Evolutionary conservation across 2,888 invertebrate species (phyloP).

Genomic region (Drosophila gaucha): DNA sequence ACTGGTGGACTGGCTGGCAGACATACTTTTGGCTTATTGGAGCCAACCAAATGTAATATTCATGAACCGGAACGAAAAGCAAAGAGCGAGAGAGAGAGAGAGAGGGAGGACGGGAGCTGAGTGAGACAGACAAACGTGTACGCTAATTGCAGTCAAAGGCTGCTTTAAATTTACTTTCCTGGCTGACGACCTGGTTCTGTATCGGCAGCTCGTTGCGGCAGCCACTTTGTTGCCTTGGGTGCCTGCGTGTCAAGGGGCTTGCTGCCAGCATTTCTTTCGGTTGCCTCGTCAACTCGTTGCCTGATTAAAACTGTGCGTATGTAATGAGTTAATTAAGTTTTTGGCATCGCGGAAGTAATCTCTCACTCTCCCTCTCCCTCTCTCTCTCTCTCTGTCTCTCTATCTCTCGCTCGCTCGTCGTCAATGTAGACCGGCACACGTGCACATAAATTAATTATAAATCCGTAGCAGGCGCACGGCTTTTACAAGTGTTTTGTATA

Average conservation of each 20-base stretch:
- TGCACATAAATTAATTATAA: constrained; percentile 81
- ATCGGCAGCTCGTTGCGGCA: constrained; percentile 52
- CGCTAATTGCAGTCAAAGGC: constrained; percentile 81
- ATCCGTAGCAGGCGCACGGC: constrained; percentile 60
- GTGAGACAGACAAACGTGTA: constrained; percentile 39
- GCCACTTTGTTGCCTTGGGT: constrained; percentile 34
- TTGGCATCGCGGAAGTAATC: constrained; percentile 58
- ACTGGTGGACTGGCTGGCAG: constrained; percentile 41
- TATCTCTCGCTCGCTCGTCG: neutral
- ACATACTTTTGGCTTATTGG: constrained; percentile 52
- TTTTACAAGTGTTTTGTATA: constrained; percentile 76
- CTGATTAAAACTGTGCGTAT: constrained; percentile 76
- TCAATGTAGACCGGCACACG: constrained; percentile 46
- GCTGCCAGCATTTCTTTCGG: constrained; percentile 45
- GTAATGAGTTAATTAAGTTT: constrained; percentile 84
- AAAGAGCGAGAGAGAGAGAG: constrained; percentile 19
- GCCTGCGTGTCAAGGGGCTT: constrained; percentile 32
- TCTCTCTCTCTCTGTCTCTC: neutral
- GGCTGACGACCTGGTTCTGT: constrained; percentile 8
- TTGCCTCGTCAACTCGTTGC: constrained; percentile 56
- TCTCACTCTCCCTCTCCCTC: constrained; percentile 6
- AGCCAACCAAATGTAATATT: constrained; percentile 57
- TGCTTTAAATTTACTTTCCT: constrained; percentile 64
- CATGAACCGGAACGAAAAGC: constrained; percentile 53
- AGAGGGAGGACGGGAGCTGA: constrained; percentile 9